Percentiles rank a stretch among this genome's conserved stretches.
These are phyloP conservation scores for Sibirionetta formosa DNA, from an alignment of 2,797 vertebrate species.

Conservation along the genomic window DNA sequence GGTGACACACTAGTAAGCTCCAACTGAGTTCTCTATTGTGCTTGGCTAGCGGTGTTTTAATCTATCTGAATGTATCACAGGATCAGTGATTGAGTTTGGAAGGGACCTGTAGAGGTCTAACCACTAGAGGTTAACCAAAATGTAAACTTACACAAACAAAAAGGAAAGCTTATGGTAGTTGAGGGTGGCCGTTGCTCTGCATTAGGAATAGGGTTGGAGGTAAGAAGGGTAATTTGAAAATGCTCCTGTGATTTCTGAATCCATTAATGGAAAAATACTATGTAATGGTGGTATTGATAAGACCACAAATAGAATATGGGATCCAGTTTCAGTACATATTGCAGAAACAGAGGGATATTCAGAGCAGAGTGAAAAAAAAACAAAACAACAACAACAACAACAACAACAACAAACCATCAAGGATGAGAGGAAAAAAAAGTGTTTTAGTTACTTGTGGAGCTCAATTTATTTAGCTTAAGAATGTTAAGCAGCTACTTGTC, in stretches of 20 bases:
- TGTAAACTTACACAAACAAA: neutral
- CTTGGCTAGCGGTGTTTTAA: neutral
- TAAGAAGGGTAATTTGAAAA: neutral
- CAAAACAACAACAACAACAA: neutral
- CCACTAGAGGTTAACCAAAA: neutral
- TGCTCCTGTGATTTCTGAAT: neutral
- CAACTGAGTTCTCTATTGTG: neutral
- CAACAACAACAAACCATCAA: neutral
- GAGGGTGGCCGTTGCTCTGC: neutral
- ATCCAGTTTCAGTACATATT: neutral
- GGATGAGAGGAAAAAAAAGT: neutral
- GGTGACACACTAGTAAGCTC: neutral
- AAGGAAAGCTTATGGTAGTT: neutral
- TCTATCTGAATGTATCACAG: neutral
- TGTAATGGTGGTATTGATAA: neutral
- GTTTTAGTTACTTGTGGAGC: neutral
- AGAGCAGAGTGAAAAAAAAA: neutral
- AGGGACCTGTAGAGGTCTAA: neutral
- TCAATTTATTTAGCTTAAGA: neutral
- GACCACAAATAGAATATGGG: neutral
- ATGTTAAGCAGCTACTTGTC: neutral
- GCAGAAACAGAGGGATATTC: fast-evolving
- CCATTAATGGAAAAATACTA: neutral
- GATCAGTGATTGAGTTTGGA: neutral
- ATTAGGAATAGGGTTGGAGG: neutral